Conservation (phyloP, 1,140 invertebrate species). For the Cyrtorhinus lividipennis region DNA sequence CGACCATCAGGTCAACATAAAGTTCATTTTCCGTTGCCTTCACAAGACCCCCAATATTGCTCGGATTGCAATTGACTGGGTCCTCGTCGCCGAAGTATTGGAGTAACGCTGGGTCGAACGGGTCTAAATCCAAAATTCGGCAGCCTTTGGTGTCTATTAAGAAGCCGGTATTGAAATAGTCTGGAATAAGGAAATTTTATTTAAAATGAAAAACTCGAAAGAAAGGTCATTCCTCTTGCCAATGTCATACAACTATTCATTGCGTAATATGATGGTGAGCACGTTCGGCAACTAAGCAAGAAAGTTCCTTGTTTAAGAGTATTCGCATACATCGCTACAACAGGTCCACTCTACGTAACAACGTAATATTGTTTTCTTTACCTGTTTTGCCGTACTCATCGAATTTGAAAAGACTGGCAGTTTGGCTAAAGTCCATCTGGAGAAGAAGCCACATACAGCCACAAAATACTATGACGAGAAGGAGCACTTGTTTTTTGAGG, state of each 20-base stretch:
- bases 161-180: conserved; percentile 17
- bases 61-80: conserved; percentile 16
- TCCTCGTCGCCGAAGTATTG: conserved; percentile 14
- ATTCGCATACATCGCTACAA: neutral
- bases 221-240: too few relatives aligned
- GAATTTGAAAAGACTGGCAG: neutral
- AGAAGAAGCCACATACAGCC: conserved; percentile 1
- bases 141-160: conserved; percentile 37
- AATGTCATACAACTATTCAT: too few relatives aligned
- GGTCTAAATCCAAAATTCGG: conserved; percentile 58
- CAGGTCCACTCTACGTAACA: too few relatives aligned
- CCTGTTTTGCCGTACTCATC: neutral
- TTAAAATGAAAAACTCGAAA: too few relatives aligned
- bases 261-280: too few relatives aligned
- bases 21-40: conserved; percentile 23
- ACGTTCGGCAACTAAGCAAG: neutral
- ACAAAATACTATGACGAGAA: neutral
- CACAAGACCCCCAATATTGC: conserved; percentile 17
- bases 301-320: neutral
- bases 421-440: neutral
- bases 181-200: conserved; percentile 16
- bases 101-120: conserved; percentile 38
- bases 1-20: conserved; percentile 18
- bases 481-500: neutral
- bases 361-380: neutral